A percentile compares a stretch with the other conserved stretches of the same genome.
These are phyloP conservation scores for Dicyrtomina minuta DNA, from an alignment of 2,888 invertebrate species.

Conservation along the genomic window DNA sequence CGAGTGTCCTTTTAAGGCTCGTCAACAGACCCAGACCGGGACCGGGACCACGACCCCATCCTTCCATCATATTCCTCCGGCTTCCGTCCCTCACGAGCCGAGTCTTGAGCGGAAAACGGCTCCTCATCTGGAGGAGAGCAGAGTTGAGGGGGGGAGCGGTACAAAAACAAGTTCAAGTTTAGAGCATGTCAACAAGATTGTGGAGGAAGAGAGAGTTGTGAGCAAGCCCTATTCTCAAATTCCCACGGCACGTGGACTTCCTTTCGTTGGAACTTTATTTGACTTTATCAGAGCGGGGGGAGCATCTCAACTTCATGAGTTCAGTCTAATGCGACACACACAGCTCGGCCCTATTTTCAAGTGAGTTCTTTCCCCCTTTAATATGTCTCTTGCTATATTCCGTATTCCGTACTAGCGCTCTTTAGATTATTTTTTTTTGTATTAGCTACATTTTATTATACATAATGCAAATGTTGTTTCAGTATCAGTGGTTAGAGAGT, in stretches of 20 bases:
- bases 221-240: constrained; percentile 54
- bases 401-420: too few species aligned
- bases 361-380: constrained; percentile 61
- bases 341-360: constrained; percentile 77
- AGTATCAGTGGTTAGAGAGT: too few species aligned
- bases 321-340: constrained; percentile 71
- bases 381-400: too few species aligned
- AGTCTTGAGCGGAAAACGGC: too few species aligned
- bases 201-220: too few species aligned
- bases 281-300: constrained; percentile 63
- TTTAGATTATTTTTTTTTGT: not conserved
- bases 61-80: too few species aligned
- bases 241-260: constrained; percentile 59
- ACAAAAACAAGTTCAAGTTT: too few species aligned
- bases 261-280: constrained; percentile 59
- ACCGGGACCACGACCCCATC: too few species aligned
- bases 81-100: too few species aligned
- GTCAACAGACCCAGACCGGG: not conserved
- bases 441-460: not conserved
- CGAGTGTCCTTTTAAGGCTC: constrained; percentile 15
- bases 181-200: too few species aligned
- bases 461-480: not conserved
- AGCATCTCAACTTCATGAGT: constrained; percentile 69
- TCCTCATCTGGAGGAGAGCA: too few species aligned
- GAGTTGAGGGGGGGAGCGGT: too few species aligned